Evolutionary conservation across 2,797 vertebrate genomes (phyloP).

Genomic region (Sebastes itinus): DNA sequence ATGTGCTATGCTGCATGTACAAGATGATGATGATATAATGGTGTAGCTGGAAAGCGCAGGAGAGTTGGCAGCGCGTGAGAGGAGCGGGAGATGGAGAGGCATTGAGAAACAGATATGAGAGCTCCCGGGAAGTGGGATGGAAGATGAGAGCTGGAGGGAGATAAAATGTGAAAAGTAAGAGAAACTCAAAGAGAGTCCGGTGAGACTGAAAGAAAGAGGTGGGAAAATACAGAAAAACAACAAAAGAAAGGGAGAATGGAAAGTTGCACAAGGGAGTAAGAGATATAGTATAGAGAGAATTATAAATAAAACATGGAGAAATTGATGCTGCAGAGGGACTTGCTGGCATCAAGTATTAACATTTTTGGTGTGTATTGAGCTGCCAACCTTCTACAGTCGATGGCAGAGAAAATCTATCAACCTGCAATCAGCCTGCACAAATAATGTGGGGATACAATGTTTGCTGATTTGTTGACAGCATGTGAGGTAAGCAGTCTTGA

Average conservation of each 20-base stretch:
- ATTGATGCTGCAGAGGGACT: background rate
- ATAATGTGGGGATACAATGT: constrained; percentile 2
- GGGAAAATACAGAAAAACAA: background rate
- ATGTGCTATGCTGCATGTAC: constrained; percentile 35
- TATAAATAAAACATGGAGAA: constrained; percentile 1
- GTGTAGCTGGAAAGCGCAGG: constrained; percentile 36
- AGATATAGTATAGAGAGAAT: background rate
- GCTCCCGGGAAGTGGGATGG: constrained; percentile 3
- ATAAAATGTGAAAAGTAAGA: constrained; percentile 5
- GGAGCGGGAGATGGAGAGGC: constrained; percentile 20
- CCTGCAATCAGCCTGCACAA: constrained; percentile 23
- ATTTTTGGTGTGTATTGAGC: background rate
- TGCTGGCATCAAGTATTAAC: background rate
- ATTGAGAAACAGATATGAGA: constrained; percentile 41
- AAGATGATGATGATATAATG: constrained; percentile 67
- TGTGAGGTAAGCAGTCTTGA: constrained; percentile 15
- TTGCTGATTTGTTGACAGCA: constrained; percentile 18
- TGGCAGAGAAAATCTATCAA: constrained; percentile 35
- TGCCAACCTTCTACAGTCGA: constrained; percentile 9
- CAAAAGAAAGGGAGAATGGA: background rate
- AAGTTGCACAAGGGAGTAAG: background rate
- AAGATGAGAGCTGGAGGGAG: background rate
- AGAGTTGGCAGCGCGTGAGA: constrained; percentile 30
- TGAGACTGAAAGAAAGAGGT: background rate
- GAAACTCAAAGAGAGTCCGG: background rate